These are phyloP conservation scores for Pinna nobilis DNA, from an alignment of 1,140 invertebrate species.

Conservation along the genomic window DNA sequence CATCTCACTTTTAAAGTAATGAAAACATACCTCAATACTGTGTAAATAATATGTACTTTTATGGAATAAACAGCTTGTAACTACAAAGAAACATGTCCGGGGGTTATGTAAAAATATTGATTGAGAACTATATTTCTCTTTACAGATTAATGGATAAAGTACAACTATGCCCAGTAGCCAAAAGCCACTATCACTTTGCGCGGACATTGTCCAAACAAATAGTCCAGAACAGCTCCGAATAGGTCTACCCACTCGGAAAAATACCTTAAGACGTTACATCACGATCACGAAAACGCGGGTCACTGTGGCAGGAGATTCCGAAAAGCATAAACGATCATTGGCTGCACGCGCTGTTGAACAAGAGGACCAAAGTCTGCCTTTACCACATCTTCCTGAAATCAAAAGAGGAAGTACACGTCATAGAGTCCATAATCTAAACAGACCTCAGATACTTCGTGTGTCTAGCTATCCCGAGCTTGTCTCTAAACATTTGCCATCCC, in stretches of 20 bases:
- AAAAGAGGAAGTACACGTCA: not conserved
- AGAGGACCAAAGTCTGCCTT: not conserved
- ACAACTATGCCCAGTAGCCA: too few relatives aligned
- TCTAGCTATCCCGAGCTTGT: slow-evolving; percentile 11
- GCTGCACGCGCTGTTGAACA: not conserved
- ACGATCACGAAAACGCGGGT: slow-evolving; percentile 9
- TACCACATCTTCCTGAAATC: slow-evolving; percentile 1
- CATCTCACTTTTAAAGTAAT: too few relatives aligned
- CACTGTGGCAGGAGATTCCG: not conserved
- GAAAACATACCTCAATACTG: too few relatives aligned
- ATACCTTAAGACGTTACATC: not conserved
- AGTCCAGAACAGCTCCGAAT: slow-evolving; percentile 13
- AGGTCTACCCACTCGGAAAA: not conserved
- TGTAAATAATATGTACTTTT: too few relatives aligned
- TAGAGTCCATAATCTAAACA: not conserved
- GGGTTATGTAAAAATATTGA: too few relatives aligned
- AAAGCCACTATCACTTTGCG: too few relatives aligned
- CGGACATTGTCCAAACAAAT: too few relatives aligned
- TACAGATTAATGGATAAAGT: too few relatives aligned
- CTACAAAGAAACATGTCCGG: too few relatives aligned
- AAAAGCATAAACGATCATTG: not conserved
- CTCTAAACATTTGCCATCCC: too few relatives aligned
- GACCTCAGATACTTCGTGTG: slow-evolving; percentile 2
- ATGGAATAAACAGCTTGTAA: too few relatives aligned
- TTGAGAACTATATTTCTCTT: too few relatives aligned